Conservation (phyloP, 2,797 vertebrate species). For the Gephyroberyx darwinii region DNA sequence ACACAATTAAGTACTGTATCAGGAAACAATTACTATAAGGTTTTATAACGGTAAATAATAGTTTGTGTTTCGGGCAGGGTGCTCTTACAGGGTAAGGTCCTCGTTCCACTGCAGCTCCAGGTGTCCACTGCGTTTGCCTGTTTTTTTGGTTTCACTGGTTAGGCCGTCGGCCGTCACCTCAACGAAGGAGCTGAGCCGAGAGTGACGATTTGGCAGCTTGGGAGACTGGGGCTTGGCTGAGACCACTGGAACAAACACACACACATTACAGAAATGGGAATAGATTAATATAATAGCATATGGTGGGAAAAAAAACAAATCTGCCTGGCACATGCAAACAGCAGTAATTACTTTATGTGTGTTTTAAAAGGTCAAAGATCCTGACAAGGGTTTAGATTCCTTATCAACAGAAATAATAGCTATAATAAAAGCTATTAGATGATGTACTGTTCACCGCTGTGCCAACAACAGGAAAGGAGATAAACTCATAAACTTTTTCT, state of each 20-base stretch:
- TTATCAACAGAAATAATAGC: no score
- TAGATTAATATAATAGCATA: neutral
- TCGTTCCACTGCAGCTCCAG: slow-evolving; percentile 95
- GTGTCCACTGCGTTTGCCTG: slow-evolving; percentile 90
- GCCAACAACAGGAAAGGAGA: no score
- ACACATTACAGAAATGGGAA: neutral
- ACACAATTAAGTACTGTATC: neutral
- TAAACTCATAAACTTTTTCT: no score
- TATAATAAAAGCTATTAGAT: no score
- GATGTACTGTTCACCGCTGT: no score
- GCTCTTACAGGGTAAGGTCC: slow-evolving; percentile 89
- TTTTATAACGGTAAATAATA: neutral
- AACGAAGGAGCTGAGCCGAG: slow-evolving; percentile 91
- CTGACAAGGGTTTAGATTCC: no score
- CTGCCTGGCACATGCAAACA: no score
- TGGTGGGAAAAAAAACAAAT: neutral
- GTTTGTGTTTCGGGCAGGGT: neutral
- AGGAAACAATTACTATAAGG: neutral
- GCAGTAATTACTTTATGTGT: no score
- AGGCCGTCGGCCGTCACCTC: slow-evolving; percentile 92
- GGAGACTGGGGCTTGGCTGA: slow-evolving; percentile 93
- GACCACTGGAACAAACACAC: slow-evolving; percentile 78
- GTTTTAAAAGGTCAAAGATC: no score
- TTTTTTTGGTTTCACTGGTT: slow-evolving; percentile 92
- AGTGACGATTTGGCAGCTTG: slow-evolving; percentile 85